These are phyloP conservation scores for Fringilla coelebs DNA, from an alignment of 2,797 vertebrate species.

Conservation along the genomic window DNA sequence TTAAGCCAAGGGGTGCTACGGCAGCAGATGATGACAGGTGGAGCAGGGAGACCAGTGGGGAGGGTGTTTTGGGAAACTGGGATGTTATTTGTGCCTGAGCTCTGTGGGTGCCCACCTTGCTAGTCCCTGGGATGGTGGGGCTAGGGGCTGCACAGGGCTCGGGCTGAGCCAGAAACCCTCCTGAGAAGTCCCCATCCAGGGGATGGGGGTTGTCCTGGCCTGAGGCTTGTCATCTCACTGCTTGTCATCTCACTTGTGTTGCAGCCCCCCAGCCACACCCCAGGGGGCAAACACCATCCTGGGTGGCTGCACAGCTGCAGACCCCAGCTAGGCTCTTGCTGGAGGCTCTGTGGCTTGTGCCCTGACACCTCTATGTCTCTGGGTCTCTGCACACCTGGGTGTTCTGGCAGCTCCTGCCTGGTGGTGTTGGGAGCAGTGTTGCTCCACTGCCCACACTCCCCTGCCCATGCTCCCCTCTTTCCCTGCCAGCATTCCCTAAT, in stretches of 20 bases:
- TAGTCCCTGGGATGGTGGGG: too few relatives aligned
- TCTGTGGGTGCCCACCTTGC: neutral
- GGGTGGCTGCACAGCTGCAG: neutral
- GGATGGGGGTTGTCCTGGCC: neutral
- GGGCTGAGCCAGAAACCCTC: neutral
- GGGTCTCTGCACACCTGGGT: neutral
- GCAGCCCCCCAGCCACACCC: rapidly evolving
- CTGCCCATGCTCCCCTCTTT: neutral
- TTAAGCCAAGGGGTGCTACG: neutral
- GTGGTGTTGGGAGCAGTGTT: neutral
- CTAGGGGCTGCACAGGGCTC: neutral
- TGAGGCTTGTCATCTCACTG: neutral
- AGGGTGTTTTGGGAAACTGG: neutral
- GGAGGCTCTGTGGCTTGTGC: neutral
- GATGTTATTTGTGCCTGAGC: neutral
- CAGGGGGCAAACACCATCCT: neutral
- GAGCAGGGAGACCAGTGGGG: neutral
- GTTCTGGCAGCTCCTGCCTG: neutral
- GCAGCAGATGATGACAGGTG: neutral
- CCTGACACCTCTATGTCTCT: neutral
- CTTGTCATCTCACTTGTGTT: neutral
- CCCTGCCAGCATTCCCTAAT: neutral
- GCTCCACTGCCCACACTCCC: neutral
- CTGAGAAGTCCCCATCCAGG: neutral
- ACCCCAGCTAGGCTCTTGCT: neutral